Evolutionary conservation across 2,888 invertebrate species (phyloP), one percentile per base, ranked within the genome.

Genomic region (Capitulum mitella): DNA sequence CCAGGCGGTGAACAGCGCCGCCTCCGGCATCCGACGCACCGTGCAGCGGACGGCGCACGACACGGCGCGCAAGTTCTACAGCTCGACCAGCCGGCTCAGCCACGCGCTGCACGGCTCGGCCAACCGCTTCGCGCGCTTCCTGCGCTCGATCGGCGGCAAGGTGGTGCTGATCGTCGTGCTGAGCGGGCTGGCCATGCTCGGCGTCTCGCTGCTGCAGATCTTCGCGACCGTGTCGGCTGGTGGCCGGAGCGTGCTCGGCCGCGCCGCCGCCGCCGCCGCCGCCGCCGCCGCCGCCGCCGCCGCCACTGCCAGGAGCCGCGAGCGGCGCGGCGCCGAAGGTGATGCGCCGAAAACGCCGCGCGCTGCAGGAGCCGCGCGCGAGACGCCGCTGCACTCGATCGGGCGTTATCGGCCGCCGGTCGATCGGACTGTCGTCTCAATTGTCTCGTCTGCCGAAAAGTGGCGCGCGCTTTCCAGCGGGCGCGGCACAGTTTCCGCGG

Each of bases 101-200:
- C 81, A 82, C 82, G 80, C 82, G 81, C 80, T 83, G 79, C 78
- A 84, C 82, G 80, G 83, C 81, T 80, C 78, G 16, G 89, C 92
- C 54, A 92, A 92, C 84, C 86, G 86, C 79, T 86, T 87, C 78
- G 94, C 94, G 94, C 95, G 94, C 85, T 46, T 32, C 32, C 10
- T 76, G 43, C 16, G 43, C 29, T 29, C n/a, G 16, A 3, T 29
- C 32, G 76, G 76, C 2, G 76, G 76, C 46, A 76, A 76, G 76
- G 43, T 78, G 34, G n/a, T 78, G 40, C 32, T 75, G 48, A 48
- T 48, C 22, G 78, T 78, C 37, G 40, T 51, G 64, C 46, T 22
- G 6, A 64, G 32, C 29, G 79, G 58, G 12, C 19, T 22, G 32
- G 61, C 61, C 34, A 77, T 79, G 75, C 54, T 76, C 22, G 40